Base-by-base conservation (phyloP, 2,113 vertebrate genomes). In the Poicephalus gulielmi region DNA sequence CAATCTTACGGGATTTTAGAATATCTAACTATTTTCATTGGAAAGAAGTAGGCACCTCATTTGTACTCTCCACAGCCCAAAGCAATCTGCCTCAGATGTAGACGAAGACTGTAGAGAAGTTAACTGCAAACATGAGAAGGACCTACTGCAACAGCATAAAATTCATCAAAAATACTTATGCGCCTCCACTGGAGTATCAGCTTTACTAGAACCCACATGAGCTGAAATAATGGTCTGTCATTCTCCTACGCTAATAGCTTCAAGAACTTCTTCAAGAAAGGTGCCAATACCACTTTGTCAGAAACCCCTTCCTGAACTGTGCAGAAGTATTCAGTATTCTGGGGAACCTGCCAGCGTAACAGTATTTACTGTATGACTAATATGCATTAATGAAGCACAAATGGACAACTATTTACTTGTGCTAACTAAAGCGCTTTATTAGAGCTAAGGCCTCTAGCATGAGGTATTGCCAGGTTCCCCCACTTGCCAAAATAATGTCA, bases 401-500 rank as follows among this genome's bases (percentile, higher is more conserved):
- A 96, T 91, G 89, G 92, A 92, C 90, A 94, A 95, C 95, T 93
- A 87, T 87, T 88, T 97, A 94, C 91, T 87, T 89, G 91, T 93
- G 90, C 79, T 97, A 95, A 92, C 92, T 69, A 90, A 83, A 79
- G 86, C 14, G 8, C 74, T 94, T 96, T 97, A 97, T 94, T 95
- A 92, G 82, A 96, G 94, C 81, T 68, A 84, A 91, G 95, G 91
- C 95, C 88, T 95, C 84, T 67, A 94, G 92, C 79, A 88, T 39
- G 90, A 93, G 78, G 76, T 71, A 93, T 3, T 95, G 94, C 95
- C 95, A 94, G 94, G 85, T 80, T 78, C 52, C 60, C 70, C 67
- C 67, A 88, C 82, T 96, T 97, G 96, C 96, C 97, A 97, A 95
- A 97, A 90, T 94, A 90, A 92, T 95, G 95, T 96, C 90, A 94